phyloP scores from a whole-genome alignment of 2,888 invertebrate genomes.

The Drosophila fulvimacula region DNA sequence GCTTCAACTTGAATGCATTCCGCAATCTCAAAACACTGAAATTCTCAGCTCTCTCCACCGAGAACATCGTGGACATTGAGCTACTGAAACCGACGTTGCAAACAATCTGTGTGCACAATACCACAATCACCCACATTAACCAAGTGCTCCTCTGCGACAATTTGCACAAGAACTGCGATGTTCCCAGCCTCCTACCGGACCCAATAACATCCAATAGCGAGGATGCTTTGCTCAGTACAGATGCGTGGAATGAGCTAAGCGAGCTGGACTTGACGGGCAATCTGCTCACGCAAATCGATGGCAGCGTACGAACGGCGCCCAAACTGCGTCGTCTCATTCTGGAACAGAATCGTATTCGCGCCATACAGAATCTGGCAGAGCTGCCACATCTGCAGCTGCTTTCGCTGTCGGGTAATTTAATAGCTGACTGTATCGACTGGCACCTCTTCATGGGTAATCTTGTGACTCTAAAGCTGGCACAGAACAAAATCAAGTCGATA shows the following conservation, averaged over 20 bases:
- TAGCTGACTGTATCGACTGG: constrained; percentile 90
- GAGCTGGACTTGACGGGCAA: constrained; percentile 92
- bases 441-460: constrained; percentile 95
- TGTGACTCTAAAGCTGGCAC: constrained; percentile 92
- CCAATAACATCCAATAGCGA: constrained; percentile 22
- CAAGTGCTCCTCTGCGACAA: constrained; percentile 94
- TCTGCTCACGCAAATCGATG: constrained; percentile 91
- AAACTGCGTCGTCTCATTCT: constrained; percentile 90
- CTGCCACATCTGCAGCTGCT: constrained; percentile 91
- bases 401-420: constrained; percentile 92
- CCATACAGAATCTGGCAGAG: constrained; percentile 91
- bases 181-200: constrained; percentile 63
- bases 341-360: constrained; percentile 91
- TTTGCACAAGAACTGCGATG: constrained; percentile 87
- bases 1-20: constrained; percentile 93
- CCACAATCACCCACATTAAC: constrained; percentile 86
- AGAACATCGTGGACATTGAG: constrained; percentile 88
- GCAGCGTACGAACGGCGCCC: constrained; percentile 91
- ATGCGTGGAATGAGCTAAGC: constrained; percentile 88
- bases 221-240: constrained; percentile 42
- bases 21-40: constrained; percentile 90
- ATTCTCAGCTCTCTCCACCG: constrained; percentile 89
- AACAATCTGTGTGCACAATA: constrained; percentile 84
- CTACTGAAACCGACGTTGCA: constrained; percentile 85
- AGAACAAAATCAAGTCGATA: constrained; percentile 91